phyloP scores from a whole-genome alignment of 1,140 invertebrate genomes.

The Eubasilissa regina region DNA sequence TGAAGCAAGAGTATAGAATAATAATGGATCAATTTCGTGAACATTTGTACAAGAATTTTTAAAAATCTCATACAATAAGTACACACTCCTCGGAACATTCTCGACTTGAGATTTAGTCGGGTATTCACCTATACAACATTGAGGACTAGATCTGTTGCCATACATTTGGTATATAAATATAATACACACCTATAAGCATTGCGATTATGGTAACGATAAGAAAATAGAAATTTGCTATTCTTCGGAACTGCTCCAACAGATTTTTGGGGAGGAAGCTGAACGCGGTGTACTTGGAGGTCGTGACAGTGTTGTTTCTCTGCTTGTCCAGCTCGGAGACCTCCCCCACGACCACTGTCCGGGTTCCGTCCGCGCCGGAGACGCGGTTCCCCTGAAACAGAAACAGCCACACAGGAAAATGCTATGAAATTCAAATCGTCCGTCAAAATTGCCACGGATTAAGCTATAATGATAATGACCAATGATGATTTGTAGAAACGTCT shows the following conservation, averaged over 20 bases:
- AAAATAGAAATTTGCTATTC: slow-evolving; percentile 91
- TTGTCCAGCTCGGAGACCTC: slow-evolving; percentile 67
- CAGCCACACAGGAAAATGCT: neutral
- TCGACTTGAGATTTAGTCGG: too few relatives aligned
- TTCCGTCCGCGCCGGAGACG: slow-evolving; percentile 72
- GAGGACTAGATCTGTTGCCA: too few relatives aligned
- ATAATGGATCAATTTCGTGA: too few relatives aligned
- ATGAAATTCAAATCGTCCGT: neutral
- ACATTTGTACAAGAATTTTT: too few relatives aligned
- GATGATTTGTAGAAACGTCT: too few relatives aligned
- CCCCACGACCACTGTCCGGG: slow-evolving; percentile 74
- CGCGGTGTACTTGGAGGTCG: slow-evolving; percentile 83
- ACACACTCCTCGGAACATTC: too few relatives aligned
- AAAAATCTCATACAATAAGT: too few relatives aligned
- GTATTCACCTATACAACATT: too few relatives aligned
- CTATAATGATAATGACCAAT: too few relatives aligned
- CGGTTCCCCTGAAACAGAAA: slow-evolving; percentile 72
- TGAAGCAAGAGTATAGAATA: too few relatives aligned
- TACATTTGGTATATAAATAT: too few relatives aligned
- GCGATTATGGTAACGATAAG: slow-evolving; percentile 81
- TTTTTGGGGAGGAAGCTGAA: slow-evolving; percentile 89
- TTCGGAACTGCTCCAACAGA: slow-evolving; percentile 87
- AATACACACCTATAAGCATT: slow-evolving; percentile 73
- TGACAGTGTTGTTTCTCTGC: slow-evolving; percentile 75
- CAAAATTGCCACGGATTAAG: neutral